Evolutionary conservation across 2,797 vertebrate species (phyloP).

Genomic region (Hippoglossus hippoglossus): DNA sequence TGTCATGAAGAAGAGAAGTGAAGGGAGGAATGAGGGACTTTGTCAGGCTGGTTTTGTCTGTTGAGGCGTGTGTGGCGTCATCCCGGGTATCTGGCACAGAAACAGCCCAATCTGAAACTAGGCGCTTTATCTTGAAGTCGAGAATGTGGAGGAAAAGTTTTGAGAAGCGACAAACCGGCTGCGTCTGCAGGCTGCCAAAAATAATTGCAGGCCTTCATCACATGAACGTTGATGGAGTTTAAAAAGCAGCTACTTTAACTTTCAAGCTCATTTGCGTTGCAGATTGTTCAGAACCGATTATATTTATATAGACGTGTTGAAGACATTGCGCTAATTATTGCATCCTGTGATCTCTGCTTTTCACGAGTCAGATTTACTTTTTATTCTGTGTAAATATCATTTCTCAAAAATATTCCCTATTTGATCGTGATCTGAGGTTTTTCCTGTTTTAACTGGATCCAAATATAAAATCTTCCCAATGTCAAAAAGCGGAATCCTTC

Average conservation of each 20-base stretch:
- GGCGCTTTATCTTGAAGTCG: constrained; percentile 18
- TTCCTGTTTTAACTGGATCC: constrained; percentile 13
- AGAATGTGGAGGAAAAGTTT: constrained; percentile 17
- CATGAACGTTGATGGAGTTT: neutral
- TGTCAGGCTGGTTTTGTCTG: neutral
- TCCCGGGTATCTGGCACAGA: neutral
- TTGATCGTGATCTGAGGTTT: neutral
- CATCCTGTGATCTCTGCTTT: constrained; percentile 19
- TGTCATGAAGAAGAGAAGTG: constrained; percentile 43
- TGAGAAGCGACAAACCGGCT: constrained; percentile 12
- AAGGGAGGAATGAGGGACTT: constrained; percentile 22
- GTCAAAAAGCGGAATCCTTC: constrained; percentile 22
- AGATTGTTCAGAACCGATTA: constrained; percentile 21
- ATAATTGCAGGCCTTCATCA: constrained; percentile 2
- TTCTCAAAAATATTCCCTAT: neutral
- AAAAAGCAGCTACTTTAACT: neutral
- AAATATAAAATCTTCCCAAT: constrained; percentile 19
- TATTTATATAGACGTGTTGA: constrained; percentile 16
- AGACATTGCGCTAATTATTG: constrained; percentile 38
- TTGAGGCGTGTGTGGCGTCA: constrained; percentile 21
- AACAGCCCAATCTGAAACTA: constrained; percentile 3
- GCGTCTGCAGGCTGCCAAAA: constrained; percentile 11
- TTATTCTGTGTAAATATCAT: constrained; percentile 10
- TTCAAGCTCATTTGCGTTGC: neutral
- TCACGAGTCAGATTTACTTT: constrained; percentile 9